Base-by-base conservation (phyloP, 1,140 invertebrate species). In the Saccostrea cuccullata region DNA sequence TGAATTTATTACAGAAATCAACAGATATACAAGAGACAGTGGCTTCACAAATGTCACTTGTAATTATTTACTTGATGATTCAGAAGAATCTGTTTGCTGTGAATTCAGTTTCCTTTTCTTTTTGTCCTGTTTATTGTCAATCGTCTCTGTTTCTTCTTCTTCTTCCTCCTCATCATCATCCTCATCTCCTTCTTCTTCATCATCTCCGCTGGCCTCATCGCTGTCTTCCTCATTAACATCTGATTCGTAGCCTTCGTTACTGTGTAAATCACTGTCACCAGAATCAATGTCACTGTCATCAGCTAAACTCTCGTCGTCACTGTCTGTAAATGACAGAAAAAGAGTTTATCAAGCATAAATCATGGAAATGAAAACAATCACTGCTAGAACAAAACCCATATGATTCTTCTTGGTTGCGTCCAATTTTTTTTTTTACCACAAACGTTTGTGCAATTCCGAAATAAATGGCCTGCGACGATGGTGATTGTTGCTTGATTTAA, bases 91-190 rank as follows among this genome's bases (percentile, higher is more conserved):
- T 15, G 26, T 4, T 26, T 36, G 67, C 9, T 73, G 23, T 26
- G 26, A 30, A 26, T 73, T 77, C 15, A 77, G 70, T 17, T 77
- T 77, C 30, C 70, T 77, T 77, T 77, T 77, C 26, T 77, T 77
- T 23, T 17, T 77, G 26, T 73, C 26, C 26, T 73, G n/a, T 23
- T 77, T 17, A 77, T 30, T 17, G 13, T 30, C 9, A 13, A 30
- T 26, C 26, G 12, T 26, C 4, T 77, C 26, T 15, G 30, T 26
- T 2, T 77, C 70, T 30, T 12, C 26, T 15, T 77, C 13, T 12
- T 73, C 70, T 11, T 73, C 70, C 12, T 86, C 87, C 30, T 60
- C 55, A 56, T 87, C 82, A 67, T 97, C 92, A 97, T 97, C 13
- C 96, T 95, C 92, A 55, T 87, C 86, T 60, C 86, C 87, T 83